Evolutionary conservation across 2,113 vertebrate genomes (phyloP).

Genomic region (Cebidichthys violaceus): DNA sequence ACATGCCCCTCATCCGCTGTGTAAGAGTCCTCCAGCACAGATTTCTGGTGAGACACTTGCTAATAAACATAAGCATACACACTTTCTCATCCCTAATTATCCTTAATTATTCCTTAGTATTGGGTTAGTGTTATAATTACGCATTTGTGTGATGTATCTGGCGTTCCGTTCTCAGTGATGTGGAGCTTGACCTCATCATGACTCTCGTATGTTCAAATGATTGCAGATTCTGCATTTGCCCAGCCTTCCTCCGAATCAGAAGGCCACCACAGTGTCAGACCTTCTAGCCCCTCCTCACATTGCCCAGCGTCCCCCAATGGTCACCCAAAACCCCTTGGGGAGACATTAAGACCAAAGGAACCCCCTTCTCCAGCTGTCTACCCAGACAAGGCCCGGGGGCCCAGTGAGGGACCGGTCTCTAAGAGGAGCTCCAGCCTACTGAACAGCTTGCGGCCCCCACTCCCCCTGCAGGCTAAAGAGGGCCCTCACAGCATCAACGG

Average conservation of each 20-base stretch:
- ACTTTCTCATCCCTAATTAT: slow-evolving; percentile 1
- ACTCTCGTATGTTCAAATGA: slow-evolving; percentile 51
- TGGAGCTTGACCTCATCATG: slow-evolving; percentile 42
- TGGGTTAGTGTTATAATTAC: not conserved
- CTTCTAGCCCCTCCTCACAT: slow-evolving; percentile 76
- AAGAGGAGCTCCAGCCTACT: slow-evolving; percentile 92
- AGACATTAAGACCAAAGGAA: slow-evolving; percentile 87
- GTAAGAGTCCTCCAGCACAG: slow-evolving; percentile 86
- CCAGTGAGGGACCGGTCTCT: slow-evolving; percentile 80
- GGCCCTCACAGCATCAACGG: slow-evolving; percentile 89
- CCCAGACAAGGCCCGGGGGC: slow-evolving; percentile 87
- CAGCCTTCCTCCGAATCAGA: slow-evolving; percentile 84
- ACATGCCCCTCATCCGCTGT: slow-evolving; percentile 84
- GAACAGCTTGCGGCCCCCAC: slow-evolving; percentile 87
- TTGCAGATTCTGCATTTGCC: slow-evolving; percentile 80
- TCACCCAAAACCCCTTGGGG: slow-evolving; percentile 84
- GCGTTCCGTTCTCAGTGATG: not conserved
- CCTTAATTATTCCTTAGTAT: not conserved
- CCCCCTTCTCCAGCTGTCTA: slow-evolving; percentile 66
- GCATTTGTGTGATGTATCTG: not conserved
- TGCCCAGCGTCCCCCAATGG: slow-evolving; percentile 82
- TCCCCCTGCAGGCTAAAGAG: slow-evolving; percentile 87
- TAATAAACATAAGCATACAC: slow-evolving; percentile 24
- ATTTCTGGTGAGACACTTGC: slow-evolving; percentile 83
- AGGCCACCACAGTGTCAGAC: slow-evolving; percentile 78